Evolutionary conservation across 2,888 invertebrate species (phyloP).

Genomic region (Xylocampa areola): DNA sequence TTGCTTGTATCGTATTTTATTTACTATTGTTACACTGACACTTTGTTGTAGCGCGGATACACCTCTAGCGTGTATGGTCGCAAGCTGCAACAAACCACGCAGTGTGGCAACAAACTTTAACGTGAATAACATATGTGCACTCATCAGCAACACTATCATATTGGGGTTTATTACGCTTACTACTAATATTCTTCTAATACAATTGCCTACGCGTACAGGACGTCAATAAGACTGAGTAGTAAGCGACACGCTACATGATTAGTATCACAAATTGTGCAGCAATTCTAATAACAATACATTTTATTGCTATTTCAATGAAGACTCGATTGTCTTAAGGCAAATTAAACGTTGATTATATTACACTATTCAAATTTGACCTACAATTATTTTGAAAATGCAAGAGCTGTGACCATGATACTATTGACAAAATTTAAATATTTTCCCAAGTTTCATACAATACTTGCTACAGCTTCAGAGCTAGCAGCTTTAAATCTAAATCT

Average conservation of each 20-base stretch:
- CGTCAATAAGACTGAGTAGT: conserved; percentile 84
- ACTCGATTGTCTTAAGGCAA: conserved; percentile 84
- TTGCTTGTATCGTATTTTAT: conserved; percentile 57
- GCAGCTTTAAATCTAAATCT: conserved; percentile 72
- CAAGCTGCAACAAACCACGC: conserved; percentile 27
- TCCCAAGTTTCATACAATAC: conserved; percentile 60
- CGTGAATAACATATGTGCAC: conserved; percentile 51
- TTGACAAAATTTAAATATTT: conserved; percentile 66
- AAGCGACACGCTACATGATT: conserved; percentile 84
- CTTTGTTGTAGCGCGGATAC: conserved; percentile 35
- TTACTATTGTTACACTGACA: conserved; percentile 47
- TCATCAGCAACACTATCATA: conserved; percentile 65
- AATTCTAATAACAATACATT: conserved; percentile 79
- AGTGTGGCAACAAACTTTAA: conserved; percentile 22
- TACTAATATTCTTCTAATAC: conserved; percentile 85
- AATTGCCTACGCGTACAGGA: conserved; percentile 86
- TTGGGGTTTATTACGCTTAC: conserved; percentile 85
- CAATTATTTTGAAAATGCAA: conserved; percentile 63
- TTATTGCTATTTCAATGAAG: conserved; percentile 87
- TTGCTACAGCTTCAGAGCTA: conserved; percentile 67
- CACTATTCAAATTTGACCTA: conserved; percentile 64
- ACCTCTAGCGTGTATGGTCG: conserved; percentile 16
- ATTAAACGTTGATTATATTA: conserved; percentile 78
- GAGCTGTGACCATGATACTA: conserved; percentile 66
- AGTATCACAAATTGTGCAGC: conserved; percentile 87